Evolutionary conservation across 1,140 invertebrate species (phyloP).

Genomic region (Melitaea cinxia): DNA sequence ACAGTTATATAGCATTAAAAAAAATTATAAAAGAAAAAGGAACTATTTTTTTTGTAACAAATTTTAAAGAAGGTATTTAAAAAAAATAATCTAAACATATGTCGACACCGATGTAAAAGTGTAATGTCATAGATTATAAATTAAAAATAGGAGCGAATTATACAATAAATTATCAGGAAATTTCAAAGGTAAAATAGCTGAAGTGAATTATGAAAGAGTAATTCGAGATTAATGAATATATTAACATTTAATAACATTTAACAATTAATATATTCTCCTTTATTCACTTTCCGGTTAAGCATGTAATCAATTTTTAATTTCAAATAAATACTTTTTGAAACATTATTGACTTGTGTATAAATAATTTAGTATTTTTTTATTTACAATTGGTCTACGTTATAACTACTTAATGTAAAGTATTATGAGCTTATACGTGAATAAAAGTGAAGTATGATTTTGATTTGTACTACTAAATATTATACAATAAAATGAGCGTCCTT

Average conservation of each 20-base stretch:
- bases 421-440: too few relatives aligned
- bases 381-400: too few relatives aligned
- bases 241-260: constrained; percentile 6
- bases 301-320: too few relatives aligned
- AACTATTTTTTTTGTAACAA: background rate
- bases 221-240: constrained; percentile 11
- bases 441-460: too few relatives aligned
- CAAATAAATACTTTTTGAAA: too few relatives aligned
- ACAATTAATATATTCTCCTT: background rate
- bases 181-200: constrained; percentile 5
- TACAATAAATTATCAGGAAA: constrained; percentile 8
- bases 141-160: constrained; percentile 24
- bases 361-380: too few relatives aligned
- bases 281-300: background rate
- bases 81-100: constrained; percentile 9
- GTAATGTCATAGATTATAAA: constrained; percentile 28
- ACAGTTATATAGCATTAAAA: too few relatives aligned
- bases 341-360: too few relatives aligned
- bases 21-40: too few relatives aligned
- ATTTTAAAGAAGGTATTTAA: background rate
- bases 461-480: too few relatives aligned
- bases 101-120: constrained; percentile 20
- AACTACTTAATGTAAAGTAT: too few relatives aligned
- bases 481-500: too few relatives aligned
- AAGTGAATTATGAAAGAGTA: constrained; percentile 17